Conservation (phyloP, 2,888 invertebrate species). For the Sesamia inferens region DNA sequence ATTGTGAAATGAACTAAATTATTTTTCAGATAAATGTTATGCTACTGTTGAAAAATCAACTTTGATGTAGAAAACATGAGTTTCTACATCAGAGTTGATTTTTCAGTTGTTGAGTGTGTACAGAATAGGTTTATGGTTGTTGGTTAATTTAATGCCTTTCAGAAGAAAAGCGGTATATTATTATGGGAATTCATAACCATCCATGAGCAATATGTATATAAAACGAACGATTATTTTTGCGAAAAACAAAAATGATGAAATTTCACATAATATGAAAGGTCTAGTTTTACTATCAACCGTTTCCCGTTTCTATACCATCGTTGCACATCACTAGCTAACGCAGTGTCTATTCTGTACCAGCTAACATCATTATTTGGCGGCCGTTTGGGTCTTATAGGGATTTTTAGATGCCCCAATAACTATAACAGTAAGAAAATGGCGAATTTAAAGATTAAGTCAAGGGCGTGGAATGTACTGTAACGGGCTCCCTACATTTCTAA, state of each 20-base stretch:
- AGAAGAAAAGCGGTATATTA: too few relatives aligned
- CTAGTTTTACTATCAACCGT: background rate
- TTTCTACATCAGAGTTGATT: too few relatives aligned
- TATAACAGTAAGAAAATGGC: constrained; percentile 3
- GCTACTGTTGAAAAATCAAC: too few relatives aligned
- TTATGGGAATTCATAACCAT: background rate
- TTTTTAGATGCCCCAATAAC: background rate
- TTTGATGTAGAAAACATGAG: background rate
- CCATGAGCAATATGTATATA: background rate
- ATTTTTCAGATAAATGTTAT: too few relatives aligned
- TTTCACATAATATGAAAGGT: background rate
- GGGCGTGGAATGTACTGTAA: too few relatives aligned
- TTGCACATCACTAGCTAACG: background rate
- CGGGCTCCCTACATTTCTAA: background rate
- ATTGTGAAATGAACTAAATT: too few relatives aligned
- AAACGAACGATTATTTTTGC: background rate
- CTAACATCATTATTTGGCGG: background rate
- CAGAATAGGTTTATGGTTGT: too few relatives aligned
- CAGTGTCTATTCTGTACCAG: background rate
- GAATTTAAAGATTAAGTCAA: background rate
- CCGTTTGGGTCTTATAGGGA: background rate
- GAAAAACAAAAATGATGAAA: too few relatives aligned
- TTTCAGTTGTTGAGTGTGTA: too few relatives aligned
- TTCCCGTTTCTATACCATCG: background rate
- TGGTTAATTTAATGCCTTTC: too few relatives aligned